Percentiles rank a stretch among this genome's conserved stretches.
Evolutionary conservation across 2,888 invertebrate species (phyloP).

Genomic region (Pomacea canaliculata): DNA sequence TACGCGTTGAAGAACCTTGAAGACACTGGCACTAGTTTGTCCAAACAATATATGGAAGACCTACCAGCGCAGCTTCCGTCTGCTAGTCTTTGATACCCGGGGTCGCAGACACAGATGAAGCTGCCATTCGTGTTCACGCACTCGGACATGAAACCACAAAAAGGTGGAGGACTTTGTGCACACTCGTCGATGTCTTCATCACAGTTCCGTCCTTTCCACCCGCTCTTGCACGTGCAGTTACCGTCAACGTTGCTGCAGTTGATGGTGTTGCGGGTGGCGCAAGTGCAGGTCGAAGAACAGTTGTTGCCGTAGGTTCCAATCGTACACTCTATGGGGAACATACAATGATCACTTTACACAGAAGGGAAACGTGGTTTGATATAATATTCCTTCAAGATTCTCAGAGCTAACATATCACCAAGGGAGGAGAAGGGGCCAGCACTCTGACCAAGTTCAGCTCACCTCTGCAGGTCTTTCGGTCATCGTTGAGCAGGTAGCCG

Average conservation of each 20-base stretch:
- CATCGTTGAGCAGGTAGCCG: too few relatives aligned
- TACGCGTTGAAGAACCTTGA: too few relatives aligned
- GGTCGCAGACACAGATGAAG: constrained; percentile 22
- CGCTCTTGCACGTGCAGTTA: constrained; percentile 30
- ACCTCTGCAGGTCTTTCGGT: too few relatives aligned
- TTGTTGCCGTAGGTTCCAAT: constrained; percentile 22
- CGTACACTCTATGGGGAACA: constrained; percentile 20
- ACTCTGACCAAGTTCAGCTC: too few relatives aligned
- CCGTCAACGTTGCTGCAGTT: constrained; percentile 32
- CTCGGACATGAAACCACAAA: neutral
- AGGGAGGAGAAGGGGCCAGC: too few relatives aligned
- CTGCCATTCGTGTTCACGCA: constrained; percentile 25
- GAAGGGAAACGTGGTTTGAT: too few relatives aligned
- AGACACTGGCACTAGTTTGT: too few relatives aligned
- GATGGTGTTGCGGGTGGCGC: constrained; percentile 22
- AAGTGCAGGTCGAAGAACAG: constrained; percentile 27
- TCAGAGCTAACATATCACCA: too few relatives aligned
- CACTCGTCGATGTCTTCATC: constrained; percentile 29
- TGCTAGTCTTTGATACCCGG: constrained; percentile 6
- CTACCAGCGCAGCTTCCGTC: constrained; percentile 13
- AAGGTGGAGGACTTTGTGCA: neutral
- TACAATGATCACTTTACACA: too few relatives aligned
- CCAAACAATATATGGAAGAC: too few relatives aligned
- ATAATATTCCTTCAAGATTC: too few relatives aligned
- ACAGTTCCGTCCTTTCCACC: constrained; percentile 33